Evolutionary conservation across 2,113 vertebrate genomes (phyloP), one percentile per base, ranked within the genome.

Genomic region (Xiphophorus maculatus): DNA sequence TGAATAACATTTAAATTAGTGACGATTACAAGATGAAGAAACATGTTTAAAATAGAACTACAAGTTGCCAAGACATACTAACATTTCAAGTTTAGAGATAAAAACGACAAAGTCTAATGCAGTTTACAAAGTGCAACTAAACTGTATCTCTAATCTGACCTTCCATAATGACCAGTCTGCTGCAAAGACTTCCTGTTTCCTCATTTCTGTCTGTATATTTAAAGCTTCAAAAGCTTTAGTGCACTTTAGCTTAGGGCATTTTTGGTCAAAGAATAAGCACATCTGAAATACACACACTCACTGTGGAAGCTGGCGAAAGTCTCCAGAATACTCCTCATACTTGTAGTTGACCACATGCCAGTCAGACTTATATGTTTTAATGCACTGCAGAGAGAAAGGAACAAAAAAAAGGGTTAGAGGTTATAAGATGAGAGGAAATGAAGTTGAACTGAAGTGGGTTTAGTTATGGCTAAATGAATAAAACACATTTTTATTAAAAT

Each of bases 281-380:
- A 58, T 35, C 30, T 27, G 40, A 17, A 15, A 11, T 3, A 40
- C 29, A 27, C 42, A 58, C 60, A 94, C 97, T 93, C 84, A 99
- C 98, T 95, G 97, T 61, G 96, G 96, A 89, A 99, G 96, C 89
- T 98, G 97, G 58, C 96, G 96, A 92, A 98, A 98, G 81, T 99
- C 97, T 93, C 96, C 98, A n/a, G 98, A 97, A 91, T 98, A 99
- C 86, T 97, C 97, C 87, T 99, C 97, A 84, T 96, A 97, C 90
- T 97, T 97, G 90, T 98, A 99, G 71, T 94, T 96, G 88, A 99
- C 96, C 79, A 99, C 93, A 48, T 98, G 96, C 98, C 97, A 98
- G 91, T 99, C 97, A 3, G 97, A 98, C 87, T 96, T 97, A 88
- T 99, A 99, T 14, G 97, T 98, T 92, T 96, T 98, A 91, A 99